Evolutionary conservation across 1,140 invertebrate species (phyloP), one percentile per base, ranked within the genome.

Genomic region (Zaprionus camerounensis): DNA sequence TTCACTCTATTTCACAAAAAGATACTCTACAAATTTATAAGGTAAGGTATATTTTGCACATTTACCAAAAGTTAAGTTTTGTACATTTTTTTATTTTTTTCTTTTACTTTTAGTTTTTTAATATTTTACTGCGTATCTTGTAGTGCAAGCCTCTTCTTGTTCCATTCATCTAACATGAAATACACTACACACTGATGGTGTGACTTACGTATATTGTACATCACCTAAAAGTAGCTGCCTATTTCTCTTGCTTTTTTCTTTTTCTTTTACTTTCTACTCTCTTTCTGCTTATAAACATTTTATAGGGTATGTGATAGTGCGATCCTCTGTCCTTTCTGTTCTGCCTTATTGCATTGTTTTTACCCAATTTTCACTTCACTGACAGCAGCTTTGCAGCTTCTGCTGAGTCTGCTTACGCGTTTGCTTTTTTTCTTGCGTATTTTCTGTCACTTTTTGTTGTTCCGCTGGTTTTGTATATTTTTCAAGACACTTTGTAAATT

Each of bases 361-460:
- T 61, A 15, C 9, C 7, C 58, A 26, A 20, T 17, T 61, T 41
- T 61, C 13, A 15, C 58, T 44, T 61, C 38, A 61, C 58, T 31
- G 22, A 44, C 36, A 24, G 36, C 36, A 44, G 58, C 13, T 61
- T 24, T 44, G 22, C 22, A 44, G 46, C 46, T 51, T 51, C n/a
- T 56, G 26, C 24, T 56, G 53, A 28, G 15, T 56, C 5, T 51
- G 46, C 46, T 51, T 13, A 15, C 15, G 24, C 3, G 58, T 41
- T 44, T 44, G 5, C 5, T 13, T 22, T 15, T 38, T 38, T 24
- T 56, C 26, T 44, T 28, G 5, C 5, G 3, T 22, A 7, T 38
- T 38, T 38, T 56, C 26, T 31, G 24, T 15, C 24, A 56, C 53
- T 7, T 38, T 24, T 38, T 46, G 44, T 15, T 46, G 41, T 46